phyloP scores from a whole-genome alignment of 1,140 invertebrate species.

The Drosophila insularis region DNA sequence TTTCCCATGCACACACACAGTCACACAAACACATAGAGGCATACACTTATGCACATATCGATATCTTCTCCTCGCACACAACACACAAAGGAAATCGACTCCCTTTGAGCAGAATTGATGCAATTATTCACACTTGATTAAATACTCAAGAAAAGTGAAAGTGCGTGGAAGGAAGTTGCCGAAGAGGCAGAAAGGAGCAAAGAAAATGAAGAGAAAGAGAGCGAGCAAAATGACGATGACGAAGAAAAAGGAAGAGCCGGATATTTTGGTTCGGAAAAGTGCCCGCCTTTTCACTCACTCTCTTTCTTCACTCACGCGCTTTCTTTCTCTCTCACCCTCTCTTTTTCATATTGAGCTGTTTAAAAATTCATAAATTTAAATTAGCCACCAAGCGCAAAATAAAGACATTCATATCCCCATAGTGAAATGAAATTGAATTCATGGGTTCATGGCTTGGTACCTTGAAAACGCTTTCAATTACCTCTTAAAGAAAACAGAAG shows the following conservation, averaged over 20 bases:
- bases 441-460: not conserved
- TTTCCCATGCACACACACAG: slow-evolving; percentile 48
- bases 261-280: not conserved
- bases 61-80: slow-evolving; percentile 42
- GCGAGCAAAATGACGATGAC: not conserved
- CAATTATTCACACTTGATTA: slow-evolving; percentile 80
- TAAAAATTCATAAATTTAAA: slow-evolving; percentile 80
- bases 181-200: not conserved
- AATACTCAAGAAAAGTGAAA: slow-evolving; percentile 80
- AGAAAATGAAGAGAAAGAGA: not conserved
- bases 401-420: slow-evolving; percentile 46
- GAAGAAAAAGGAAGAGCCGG: not conserved
- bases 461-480: slow-evolving; percentile 31
- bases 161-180: slow-evolving; percentile 69
- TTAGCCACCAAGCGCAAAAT: slow-evolving; percentile 55
- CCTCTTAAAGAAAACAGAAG: slow-evolving; percentile 4
- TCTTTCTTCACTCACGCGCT: too few relatives aligned
- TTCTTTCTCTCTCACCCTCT: not conserved
- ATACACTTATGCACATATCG: slow-evolving; percentile 32
- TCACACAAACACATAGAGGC: slow-evolving; percentile 10
- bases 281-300: slow-evolving; percentile 7
- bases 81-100: slow-evolving; percentile 75
- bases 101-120: slow-evolving; percentile 77
- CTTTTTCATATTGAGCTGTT: slow-evolving; percentile 63
- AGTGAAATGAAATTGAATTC: not conserved